Evolutionary conservation across 1,140 invertebrate genomes (phyloP).

Genomic region (Scaptodrosophila lebanonensis): DNA sequence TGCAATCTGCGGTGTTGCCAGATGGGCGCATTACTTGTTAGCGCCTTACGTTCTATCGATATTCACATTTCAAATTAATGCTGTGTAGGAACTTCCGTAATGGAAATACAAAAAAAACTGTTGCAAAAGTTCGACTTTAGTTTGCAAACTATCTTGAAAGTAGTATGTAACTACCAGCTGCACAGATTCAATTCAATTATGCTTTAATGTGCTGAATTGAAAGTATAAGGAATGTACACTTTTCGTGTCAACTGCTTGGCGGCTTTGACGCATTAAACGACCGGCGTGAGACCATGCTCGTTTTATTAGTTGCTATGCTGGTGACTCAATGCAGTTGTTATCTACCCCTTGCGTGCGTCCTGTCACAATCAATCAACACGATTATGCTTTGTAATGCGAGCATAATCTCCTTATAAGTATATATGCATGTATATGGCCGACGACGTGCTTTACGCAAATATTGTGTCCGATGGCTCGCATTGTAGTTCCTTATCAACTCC

Average conservation of each 20-base stretch:
- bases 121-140: no score
- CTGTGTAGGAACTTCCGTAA: conserved; percentile 6
- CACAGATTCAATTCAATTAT: background rate
- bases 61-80: conserved; percentile 6
- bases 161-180: conserved; percentile 1
- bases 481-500: conserved; percentile 50
- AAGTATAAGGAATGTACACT: no score
- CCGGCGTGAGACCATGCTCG: conserved; percentile 27
- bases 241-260: no score
- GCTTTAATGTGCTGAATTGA: no score
- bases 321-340: no score
- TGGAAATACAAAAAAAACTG: no score
- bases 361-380: conserved; percentile 48
- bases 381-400: conserved; percentile 5
- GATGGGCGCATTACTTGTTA: background rate
- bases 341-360: conserved; percentile 8
- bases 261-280: no score
- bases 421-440: background rate
- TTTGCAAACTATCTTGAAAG: background rate
- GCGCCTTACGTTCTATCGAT: no score
- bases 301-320: no score
- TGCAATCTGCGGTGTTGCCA: background rate
- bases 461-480: conserved; percentile 9
- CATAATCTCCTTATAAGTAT: conserved; percentile 21
- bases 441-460: conserved; percentile 22